Conservation (phyloP, 2,113 vertebrate species). For the Ptilorrhoa leucosticta region DNA sequence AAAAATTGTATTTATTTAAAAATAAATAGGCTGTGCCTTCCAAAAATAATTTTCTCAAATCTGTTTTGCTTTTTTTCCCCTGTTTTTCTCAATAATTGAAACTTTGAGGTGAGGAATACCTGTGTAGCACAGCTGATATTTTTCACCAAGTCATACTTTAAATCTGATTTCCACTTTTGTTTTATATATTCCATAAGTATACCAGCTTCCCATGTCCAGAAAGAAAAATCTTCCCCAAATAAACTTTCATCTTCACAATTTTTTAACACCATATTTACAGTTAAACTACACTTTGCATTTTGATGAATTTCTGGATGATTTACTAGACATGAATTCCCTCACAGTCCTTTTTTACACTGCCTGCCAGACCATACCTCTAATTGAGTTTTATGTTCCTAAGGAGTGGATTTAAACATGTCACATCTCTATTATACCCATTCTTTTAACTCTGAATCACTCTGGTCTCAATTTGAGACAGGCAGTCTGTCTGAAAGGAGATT, state of each 20-base stretch:
- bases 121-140: not conserved
- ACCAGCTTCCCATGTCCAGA: not conserved
- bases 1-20: not conserved
- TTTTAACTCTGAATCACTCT: constrained; percentile 21
- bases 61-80: not conserved
- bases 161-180: not conserved
- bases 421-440: not conserved
- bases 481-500: not conserved
- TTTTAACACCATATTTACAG: not conserved
- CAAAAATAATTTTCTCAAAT: not conserved
- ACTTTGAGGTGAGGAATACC: not conserved
- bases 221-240: not conserved
- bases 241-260: not conserved
- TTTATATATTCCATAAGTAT: not conserved
- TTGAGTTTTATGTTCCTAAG: not conserved
- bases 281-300: not conserved
- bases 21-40: not conserved
- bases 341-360: not conserved
- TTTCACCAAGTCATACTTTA: not conserved
- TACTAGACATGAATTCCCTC: not conserved
- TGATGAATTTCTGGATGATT: not conserved
- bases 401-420: not conserved
- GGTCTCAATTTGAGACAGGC: not conserved
- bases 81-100: not conserved
- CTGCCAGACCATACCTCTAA: not conserved